phyloP scores from a whole-genome alignment of 2,888 invertebrate genomes.

The Rotaria macrura region DNA sequence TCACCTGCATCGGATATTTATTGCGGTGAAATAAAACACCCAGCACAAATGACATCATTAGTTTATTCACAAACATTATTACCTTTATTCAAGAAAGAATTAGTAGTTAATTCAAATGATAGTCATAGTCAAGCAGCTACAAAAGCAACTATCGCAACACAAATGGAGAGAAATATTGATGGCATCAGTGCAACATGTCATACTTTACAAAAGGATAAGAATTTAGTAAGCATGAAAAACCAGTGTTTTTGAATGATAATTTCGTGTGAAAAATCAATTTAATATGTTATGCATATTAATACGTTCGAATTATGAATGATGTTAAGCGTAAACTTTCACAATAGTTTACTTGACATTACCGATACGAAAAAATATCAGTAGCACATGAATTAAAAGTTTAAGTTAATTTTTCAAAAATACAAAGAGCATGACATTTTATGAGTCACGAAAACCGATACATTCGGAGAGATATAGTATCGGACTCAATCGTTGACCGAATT shows the following conservation, averaged over 20 bases:
- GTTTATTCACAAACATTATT: constrained; percentile 29
- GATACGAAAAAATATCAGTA: too few species aligned
- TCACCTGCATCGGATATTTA: constrained; percentile 44
- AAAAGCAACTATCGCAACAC: constrained; percentile 5
- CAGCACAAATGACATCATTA: constrained; percentile 23
- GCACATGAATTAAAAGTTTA: too few species aligned
- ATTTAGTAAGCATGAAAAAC: constrained; percentile 22
- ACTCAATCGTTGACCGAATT: too few species aligned
- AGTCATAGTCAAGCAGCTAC: neutral
- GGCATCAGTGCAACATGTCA: constrained; percentile 24
- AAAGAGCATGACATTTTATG: too few species aligned
- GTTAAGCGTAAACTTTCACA: too few species aligned
- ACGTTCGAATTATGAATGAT: too few species aligned
- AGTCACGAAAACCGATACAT: too few species aligned
- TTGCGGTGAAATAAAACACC: constrained; percentile 48
- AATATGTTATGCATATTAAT: too few species aligned
- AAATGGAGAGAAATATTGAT: constrained; percentile 30
- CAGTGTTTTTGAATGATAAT: neutral
- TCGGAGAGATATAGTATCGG: too few species aligned
- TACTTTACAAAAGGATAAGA: constrained; percentile 26
- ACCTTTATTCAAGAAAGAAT: constrained; percentile 22
- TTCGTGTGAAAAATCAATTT: too few species aligned
- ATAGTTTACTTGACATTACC: too few species aligned
- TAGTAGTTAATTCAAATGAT: neutral
- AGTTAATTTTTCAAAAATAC: too few species aligned